Percentiles rank a stretch among this genome's conserved stretches.
Conservation (phyloP, 2,113 vertebrate genomes). For the Brienomyrus brachyistius region DNA sequence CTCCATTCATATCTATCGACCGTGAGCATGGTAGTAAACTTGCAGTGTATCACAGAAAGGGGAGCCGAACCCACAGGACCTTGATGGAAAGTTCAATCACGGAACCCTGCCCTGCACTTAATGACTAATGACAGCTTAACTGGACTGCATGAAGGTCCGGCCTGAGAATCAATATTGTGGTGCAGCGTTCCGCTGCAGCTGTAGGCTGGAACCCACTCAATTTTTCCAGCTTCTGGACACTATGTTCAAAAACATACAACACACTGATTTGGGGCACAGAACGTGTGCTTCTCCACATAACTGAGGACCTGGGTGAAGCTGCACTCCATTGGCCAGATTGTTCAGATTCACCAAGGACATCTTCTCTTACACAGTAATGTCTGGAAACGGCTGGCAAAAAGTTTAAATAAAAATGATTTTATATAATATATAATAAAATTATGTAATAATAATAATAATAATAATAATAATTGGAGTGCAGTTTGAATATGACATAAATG, state of each 20-base stretch:
- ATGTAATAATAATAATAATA: background rate
- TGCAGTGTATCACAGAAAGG: background rate
- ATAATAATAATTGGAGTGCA: background rate
- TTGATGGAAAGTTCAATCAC: conserved; percentile 6
- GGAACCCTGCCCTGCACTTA: background rate
- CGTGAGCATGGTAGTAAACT: background rate
- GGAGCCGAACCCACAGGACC: background rate
- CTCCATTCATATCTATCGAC: background rate
- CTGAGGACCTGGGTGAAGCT: background rate
- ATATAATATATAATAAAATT: background rate
- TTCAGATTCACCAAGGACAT: background rate
- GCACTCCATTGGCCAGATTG: background rate
- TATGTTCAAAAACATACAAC: background rate
- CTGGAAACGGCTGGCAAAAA: background rate
- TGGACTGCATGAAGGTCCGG: background rate
- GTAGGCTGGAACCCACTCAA: background rate
- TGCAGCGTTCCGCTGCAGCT: background rate
- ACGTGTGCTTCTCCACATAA: background rate
- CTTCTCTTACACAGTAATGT: background rate
- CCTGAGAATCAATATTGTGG: background rate
- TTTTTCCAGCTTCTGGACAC: background rate
- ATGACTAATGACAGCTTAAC: conserved; percentile 11
- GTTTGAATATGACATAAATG: background rate
- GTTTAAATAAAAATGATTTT: background rate
- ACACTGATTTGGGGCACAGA: background rate